Percentiles rank a stretch among this genome's conserved stretches.
These are phyloP conservation scores for Chalcosyrphus nemorum DNA, from an alignment of 2,888 invertebrate genomes.

Conservation along the genomic window DNA sequence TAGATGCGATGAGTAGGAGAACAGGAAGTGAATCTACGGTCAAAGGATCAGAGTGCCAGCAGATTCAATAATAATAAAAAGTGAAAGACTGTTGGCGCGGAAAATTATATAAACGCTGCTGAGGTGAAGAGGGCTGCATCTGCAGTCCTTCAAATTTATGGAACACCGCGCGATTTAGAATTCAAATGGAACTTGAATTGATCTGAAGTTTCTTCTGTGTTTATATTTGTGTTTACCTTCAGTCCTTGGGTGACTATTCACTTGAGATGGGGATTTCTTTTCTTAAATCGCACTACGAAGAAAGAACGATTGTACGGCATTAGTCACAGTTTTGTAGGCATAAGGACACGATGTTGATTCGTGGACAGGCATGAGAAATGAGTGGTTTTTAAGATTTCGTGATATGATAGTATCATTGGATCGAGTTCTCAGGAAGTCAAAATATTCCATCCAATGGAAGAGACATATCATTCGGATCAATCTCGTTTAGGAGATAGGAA, in stretches of 20 bases:
- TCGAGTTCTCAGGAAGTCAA: too few species aligned
- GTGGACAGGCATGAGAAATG: too few species aligned
- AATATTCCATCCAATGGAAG: too few species aligned
- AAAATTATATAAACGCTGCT: slow-evolving; percentile 11
- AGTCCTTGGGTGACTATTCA: slow-evolving; percentile 2
- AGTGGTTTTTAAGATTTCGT: too few species aligned
- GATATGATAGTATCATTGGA: too few species aligned
- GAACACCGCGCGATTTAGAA: slow-evolving; percentile 1
- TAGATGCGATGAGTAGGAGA: neutral
- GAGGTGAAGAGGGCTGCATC: neutral
- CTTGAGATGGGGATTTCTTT: slow-evolving; percentile 7
- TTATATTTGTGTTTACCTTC: neutral
- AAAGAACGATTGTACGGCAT: neutral
- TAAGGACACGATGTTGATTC: neutral
- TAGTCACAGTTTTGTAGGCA: neutral
- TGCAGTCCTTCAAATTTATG: too few species aligned
- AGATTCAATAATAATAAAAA: slow-evolving; percentile 45
- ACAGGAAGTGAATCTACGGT: slow-evolving; percentile 5
- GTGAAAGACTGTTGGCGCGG: neutral
- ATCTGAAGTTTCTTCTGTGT: slow-evolving; percentile 1
- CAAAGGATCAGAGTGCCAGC: slow-evolving; percentile 21
- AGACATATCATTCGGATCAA: too few species aligned
- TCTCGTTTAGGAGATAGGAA: too few species aligned
- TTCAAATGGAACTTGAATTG: neutral
- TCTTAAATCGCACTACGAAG: neutral